These are phyloP conservation scores for Cerastis rubricosa DNA, from an alignment of 2,888 invertebrate species.

Conservation along the genomic window DNA sequence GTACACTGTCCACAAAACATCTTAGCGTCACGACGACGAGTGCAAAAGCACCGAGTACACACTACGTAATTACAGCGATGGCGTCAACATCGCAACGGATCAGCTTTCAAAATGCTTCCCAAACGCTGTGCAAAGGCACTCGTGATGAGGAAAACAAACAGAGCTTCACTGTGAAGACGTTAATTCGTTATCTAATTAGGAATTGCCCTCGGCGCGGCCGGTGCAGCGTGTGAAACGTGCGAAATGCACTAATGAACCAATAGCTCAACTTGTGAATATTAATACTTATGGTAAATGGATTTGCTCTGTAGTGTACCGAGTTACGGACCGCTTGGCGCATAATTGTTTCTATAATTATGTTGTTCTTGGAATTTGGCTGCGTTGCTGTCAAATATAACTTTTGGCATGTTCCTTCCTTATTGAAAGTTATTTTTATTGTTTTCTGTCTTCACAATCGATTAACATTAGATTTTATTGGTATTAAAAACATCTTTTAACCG, in stretches of 20 bases:
- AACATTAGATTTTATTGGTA: not conserved
- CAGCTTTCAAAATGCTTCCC: constrained; percentile 78
- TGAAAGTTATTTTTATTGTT: not conserved
- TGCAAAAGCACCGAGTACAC: constrained; percentile 37
- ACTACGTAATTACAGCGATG: constrained; percentile 72
- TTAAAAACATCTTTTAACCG: not conserved
- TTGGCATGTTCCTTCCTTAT: not conserved
- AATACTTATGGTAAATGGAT: constrained; percentile 57
- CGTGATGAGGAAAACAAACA: constrained; percentile 82
- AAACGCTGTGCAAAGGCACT: constrained; percentile 78
- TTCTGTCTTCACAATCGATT: not conserved
- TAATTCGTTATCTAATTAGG: constrained; percentile 89
- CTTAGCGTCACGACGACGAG: constrained; percentile 43
- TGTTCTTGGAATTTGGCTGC: constrained; percentile 25
- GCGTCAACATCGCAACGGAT: constrained; percentile 71
- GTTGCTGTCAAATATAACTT: constrained; percentile 13
- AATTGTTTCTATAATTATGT: constrained; percentile 36
- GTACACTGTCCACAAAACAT: constrained; percentile 53
- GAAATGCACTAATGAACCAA: constrained; percentile 78
- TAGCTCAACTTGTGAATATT: constrained; percentile 64
- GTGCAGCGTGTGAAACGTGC: constrained; percentile 66
- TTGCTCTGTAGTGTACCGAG: constrained; percentile 22
- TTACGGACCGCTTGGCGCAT: constrained; percentile 30
- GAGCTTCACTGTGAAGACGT: constrained; percentile 80
- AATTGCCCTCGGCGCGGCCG: constrained; percentile 69